Evolutionary conservation across 1,140 invertebrate species (phyloP).

Genomic region (Halesus radiatus): DNA sequence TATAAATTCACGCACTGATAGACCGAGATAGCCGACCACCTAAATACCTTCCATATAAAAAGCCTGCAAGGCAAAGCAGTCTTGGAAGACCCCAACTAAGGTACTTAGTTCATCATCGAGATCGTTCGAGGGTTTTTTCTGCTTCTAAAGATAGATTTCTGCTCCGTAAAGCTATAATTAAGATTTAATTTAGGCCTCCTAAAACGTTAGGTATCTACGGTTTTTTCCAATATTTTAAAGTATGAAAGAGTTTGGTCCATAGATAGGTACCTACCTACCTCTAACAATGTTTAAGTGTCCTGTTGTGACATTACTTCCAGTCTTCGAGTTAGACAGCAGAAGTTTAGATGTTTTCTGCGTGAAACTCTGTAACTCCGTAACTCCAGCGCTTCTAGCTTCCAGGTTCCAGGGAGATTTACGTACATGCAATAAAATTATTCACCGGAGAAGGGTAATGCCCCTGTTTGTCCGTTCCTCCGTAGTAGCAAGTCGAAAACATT

Average conservation of each 20-base stretch:
- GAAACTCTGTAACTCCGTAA: not conserved
- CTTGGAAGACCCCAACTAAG: no score
- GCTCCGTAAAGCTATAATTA: no score
- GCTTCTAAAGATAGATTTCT: no score
- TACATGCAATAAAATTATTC: slow-evolving; percentile 39
- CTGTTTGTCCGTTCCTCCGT: slow-evolving; percentile 15
- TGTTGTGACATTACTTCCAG: not conserved
- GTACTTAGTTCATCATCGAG: no score
- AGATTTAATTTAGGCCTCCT: no score
- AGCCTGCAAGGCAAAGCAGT: no score
- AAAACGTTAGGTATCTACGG: no score
- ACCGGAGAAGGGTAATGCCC: slow-evolving; percentile 22
- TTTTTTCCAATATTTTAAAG: not conserved
- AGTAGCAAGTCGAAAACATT: slow-evolving; percentile 13
- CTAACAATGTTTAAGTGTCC: not conserved
- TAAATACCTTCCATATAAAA: no score
- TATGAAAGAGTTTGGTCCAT: not conserved
- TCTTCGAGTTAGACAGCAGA: not conserved
- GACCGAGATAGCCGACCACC: no score
- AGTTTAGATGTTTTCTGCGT: slow-evolving; percentile 33
- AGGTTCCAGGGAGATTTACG: slow-evolving; percentile 10
- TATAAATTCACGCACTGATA: no score
- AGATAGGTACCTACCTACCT: no score
- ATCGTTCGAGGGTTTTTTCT: no score
- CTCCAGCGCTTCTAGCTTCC: not conserved